These are phyloP conservation scores for Drosophila mimetica DNA, from an alignment of 2,888 invertebrate genomes.

Conservation along the genomic window DNA sequence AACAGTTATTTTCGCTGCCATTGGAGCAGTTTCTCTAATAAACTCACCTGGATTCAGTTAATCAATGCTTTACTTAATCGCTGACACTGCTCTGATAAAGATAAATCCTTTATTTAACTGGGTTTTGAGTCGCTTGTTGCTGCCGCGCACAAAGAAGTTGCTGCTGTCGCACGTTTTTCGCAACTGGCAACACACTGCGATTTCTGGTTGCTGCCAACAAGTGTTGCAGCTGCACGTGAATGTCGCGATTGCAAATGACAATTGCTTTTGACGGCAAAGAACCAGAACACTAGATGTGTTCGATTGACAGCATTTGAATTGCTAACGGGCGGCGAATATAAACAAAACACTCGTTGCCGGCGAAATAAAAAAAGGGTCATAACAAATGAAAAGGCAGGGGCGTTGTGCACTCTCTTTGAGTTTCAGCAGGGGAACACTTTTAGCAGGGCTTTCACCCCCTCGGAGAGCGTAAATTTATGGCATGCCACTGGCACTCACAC, in stretches of 20 bases:
- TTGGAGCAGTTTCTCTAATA: too few species aligned
- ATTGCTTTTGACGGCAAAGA: neutral
- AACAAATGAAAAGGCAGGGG: constrained; percentile 10
- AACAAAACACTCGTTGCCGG: constrained; percentile 45
- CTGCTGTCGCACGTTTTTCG: neutral
- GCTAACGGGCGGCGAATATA: neutral
- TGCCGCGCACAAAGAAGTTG: neutral
- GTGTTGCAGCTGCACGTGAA: constrained; percentile 20
- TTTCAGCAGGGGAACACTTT: constrained; percentile 24
- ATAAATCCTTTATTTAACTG: constrained; percentile 10
- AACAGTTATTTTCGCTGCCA: constrained; percentile 44
- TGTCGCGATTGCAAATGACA: neutral
- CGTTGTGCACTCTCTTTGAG: constrained; percentile 7
- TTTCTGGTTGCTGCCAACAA: constrained; percentile 16
- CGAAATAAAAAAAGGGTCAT: constrained; percentile 14
- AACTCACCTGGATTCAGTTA: neutral
- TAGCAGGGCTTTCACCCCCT: constrained; percentile 1
- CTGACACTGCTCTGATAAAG: constrained; percentile 7
- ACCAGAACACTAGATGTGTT: neutral
- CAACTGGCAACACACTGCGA: neutral
- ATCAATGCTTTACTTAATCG: neutral
- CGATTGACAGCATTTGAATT: neutral
- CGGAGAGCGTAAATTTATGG: neutral
- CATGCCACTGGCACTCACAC: constrained; percentile 50
- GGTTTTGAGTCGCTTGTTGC: neutral